Evolutionary conservation across 2,888 invertebrate genomes (phyloP), one percentile per base, ranked within the genome.

Genomic region (Nemapogon koenigi): DNA sequence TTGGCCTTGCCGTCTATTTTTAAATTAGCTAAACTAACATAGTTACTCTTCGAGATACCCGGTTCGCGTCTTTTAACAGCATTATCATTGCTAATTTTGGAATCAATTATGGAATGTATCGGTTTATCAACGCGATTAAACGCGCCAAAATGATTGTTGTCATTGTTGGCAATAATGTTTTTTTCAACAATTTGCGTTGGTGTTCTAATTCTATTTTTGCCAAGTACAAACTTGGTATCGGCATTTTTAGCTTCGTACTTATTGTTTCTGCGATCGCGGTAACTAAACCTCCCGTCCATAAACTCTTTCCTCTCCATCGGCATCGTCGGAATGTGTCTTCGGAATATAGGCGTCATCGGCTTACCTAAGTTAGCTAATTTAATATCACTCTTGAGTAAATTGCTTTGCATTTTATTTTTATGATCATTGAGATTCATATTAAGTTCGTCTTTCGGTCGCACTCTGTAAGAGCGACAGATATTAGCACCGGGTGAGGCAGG

Each of bases 271-370:
- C 59, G 57, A 8, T 70, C 76, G 13, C 79, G 46, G 38, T 58
- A 78, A 41, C 80, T 80, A 53, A 62, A 78, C 14, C 79, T 47
- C 0, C 64, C 69, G 41, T 71, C 73, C 0, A 59, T 64, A 41
- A 67, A 66, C 4, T 69, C 68, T 0, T 66, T 56, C 33, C 49
- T 55, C 2, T 72, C 72, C 0, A 49, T 43, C 0, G 57, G 55
- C 1, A 59, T 29, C 0, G 49, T 43, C 0, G 57, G 55, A 1
- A 59, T 29, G 41, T 67, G 66, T 3, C 80, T 44, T 3, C 75
- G 52, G 48, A 80, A 73, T 43, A 70, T 67, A 0, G 80, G 80
- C 4, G 80, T 80, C 73, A 78, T 72, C 0, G 78, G 79, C 38
- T 75, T 76, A 0, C 78, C 78, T 51, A 72, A 41, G 31, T 60